These are phyloP conservation scores for Setipinna tenuifilis DNA, from an alignment of 2,797 vertebrate genomes.

Conservation along the genomic window DNA sequence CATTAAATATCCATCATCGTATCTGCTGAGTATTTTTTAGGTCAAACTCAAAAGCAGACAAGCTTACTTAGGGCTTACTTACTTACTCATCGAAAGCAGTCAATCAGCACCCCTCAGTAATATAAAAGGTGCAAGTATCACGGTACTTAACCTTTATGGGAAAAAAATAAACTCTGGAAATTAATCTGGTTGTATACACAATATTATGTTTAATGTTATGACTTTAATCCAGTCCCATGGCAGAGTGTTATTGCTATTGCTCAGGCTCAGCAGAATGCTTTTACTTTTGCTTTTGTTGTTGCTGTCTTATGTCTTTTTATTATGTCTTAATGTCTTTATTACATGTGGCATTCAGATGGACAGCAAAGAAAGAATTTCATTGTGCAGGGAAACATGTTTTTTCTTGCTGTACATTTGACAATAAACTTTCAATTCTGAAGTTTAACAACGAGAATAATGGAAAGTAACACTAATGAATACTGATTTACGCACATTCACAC, in stretches of 20 bases:
- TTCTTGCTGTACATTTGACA: no score
- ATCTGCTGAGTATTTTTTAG: neutral
- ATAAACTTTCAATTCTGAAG: no score
- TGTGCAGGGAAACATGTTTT: no score
- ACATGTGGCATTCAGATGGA: no score
- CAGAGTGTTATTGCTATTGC: no score
- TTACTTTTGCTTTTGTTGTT: no score
- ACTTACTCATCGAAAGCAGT: neutral
- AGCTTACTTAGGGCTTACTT: neutral
- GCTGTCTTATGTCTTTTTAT: no score
- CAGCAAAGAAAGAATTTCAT: no score
- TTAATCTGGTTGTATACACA: neutral
- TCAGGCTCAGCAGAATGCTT: no score
- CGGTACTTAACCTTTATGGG: no score
- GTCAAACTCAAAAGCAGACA: neutral
- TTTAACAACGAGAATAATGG: no score
- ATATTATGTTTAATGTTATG: neutral
- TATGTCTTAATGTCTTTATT: no score
- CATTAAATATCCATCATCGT: constrained; percentile 5
- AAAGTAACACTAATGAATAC: neutral
- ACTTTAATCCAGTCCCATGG: neutral
- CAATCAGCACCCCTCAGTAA: neutral
- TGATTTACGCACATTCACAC: neutral
- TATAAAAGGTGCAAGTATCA: neutral
- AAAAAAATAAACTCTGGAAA: neutral